Evolutionary conservation across 2,797 vertebrate genomes (phyloP).

Genomic region (Ceryle rudis): DNA sequence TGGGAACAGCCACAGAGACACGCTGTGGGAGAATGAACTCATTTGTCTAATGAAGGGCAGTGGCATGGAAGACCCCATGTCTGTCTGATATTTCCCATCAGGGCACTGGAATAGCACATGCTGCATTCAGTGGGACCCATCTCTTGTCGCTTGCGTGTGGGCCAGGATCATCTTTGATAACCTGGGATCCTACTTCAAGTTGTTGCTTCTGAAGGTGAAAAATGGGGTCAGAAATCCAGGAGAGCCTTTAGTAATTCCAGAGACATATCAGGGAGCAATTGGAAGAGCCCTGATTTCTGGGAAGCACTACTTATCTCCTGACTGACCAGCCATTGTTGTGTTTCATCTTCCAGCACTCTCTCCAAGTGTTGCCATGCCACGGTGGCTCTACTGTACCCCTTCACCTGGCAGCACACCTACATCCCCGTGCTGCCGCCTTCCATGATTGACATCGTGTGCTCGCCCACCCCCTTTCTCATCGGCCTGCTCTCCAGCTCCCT

Average conservation of each 20-base stretch:
- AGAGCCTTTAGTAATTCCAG: neutral
- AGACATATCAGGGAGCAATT: neutral
- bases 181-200: neutral
- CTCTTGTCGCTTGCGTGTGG: accelerated
- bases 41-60: neutral
- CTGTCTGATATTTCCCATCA: neutral
- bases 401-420: slow-evolving; percentile 98
- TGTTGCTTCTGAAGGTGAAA: neutral
- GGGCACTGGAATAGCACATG: neutral
- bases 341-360: slow-evolving; percentile 85
- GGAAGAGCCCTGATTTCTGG: neutral
- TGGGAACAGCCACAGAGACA: neutral
- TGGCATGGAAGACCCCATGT: neutral
- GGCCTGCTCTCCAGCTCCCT: slow-evolving; percentile 95
- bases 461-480: slow-evolving; percentile 95
- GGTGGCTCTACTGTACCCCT: slow-evolving; percentile 95
- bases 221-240: neutral
- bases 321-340: neutral
- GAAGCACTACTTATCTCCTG: neutral
- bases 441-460: slow-evolving; percentile 98
- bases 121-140: neutral
- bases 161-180: neutral
- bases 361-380: slow-evolving; percentile 96
- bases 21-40: neutral
- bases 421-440: slow-evolving; percentile 94